Percentiles rank a stretch among this genome's conserved stretches.
Conservation (phyloP, 37 sponge, comb jelly and placozoan genomes). For the Ianthella basta region DNA sequence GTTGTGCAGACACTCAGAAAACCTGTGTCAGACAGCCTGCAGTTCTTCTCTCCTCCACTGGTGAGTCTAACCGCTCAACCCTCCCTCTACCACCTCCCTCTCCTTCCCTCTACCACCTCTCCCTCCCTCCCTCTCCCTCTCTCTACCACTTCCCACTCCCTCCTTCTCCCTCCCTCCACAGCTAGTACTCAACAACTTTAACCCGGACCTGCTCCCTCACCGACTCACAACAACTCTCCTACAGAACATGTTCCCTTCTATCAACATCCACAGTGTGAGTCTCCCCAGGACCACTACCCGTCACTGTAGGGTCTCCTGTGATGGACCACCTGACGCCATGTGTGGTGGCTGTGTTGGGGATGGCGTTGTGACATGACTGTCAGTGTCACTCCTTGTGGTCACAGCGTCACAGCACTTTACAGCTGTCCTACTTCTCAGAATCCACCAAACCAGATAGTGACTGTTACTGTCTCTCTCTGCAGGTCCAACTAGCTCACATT, state of each 20-base stretch:
- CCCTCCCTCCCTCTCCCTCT: neutral
- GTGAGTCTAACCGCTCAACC: conserved; percentile 19
- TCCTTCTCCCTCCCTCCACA: neutral
- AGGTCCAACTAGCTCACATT: conserved; percentile 76
- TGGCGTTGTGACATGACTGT: no score
- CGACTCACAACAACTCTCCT: conserved; percentile 70
- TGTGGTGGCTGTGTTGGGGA: no score
- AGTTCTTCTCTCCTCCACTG: conserved; percentile 63
- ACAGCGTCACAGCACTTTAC: neutral
- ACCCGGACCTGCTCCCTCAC: conserved; percentile 11
- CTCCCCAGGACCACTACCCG: no score
- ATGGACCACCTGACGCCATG: no score
- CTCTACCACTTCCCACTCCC: neutral
- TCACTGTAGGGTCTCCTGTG: neutral
- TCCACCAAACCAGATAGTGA: no score
- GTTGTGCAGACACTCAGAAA: conserved; percentile 58
- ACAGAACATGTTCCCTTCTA: conserved; percentile 83
- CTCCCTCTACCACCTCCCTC: neutral
- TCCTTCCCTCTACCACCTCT: neutral
- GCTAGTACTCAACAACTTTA: conserved; percentile 72
- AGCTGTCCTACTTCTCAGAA: no score
- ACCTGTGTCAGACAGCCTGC: conserved; percentile 31
- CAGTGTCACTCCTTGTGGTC: no score
- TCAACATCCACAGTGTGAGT: conserved; percentile 77
- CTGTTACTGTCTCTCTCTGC: neutral